These are phyloP conservation scores for Denticeps clupeoides DNA, from an alignment of 2,797 vertebrate species.

Conservation along the genomic window DNA sequence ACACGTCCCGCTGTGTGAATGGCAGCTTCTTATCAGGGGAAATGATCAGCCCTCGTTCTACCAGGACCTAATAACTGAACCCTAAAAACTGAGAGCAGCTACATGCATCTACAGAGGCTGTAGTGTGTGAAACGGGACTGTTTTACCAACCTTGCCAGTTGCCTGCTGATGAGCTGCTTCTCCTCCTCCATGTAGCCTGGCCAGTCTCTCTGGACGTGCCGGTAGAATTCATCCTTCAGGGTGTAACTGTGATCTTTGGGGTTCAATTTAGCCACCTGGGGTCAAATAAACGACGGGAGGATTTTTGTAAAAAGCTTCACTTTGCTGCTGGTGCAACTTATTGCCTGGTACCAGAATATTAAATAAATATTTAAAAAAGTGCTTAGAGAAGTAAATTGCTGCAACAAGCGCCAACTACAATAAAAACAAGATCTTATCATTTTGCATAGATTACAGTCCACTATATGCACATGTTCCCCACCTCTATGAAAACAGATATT, in stretches of 20 bases:
- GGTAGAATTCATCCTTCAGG: conserved; percentile 58
- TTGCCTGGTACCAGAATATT: too few relatives aligned
- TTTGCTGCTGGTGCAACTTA: too few relatives aligned
- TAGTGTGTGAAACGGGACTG: too few relatives aligned
- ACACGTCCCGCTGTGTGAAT: conserved; percentile 25
- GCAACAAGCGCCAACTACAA: too few relatives aligned
- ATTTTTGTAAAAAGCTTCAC: too few relatives aligned
- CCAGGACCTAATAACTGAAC: too few relatives aligned
- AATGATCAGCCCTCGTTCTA: conserved; percentile 19
- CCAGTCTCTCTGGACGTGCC: conserved; percentile 56
- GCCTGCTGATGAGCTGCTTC: conserved; percentile 54
- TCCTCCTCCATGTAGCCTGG: conserved; percentile 59
- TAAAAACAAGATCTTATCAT: too few relatives aligned
- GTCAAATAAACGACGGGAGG: too few relatives aligned
- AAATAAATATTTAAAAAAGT: too few relatives aligned
- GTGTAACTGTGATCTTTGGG: conserved; percentile 58
- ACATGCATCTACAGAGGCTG: not conserved
- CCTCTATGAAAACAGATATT: conserved; percentile 52
- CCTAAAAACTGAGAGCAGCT: not conserved
- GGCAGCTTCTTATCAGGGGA: conserved; percentile 31
- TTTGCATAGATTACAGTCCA: too few relatives aligned
- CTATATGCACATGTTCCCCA: conserved; percentile 32
- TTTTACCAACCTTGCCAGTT: conserved; percentile 55
- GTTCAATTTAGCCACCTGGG: conserved; percentile 59
- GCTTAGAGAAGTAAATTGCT: too few relatives aligned